These are phyloP conservation scores for Caenorhabditis plicata DNA, from an alignment of 2,888 invertebrate species.

Conservation along the genomic window DNA sequence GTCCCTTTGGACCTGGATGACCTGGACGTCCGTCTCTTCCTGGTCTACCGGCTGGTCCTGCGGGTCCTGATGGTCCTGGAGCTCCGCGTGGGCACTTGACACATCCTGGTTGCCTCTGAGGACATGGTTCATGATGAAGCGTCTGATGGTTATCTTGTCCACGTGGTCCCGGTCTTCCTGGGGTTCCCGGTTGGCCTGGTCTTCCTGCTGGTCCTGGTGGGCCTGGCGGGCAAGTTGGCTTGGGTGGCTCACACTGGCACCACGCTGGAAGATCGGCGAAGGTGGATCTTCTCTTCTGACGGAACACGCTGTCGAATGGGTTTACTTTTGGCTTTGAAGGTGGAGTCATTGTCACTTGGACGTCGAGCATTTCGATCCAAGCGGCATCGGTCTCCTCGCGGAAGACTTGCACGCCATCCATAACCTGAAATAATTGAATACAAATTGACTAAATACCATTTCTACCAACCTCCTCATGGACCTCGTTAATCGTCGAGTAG, in stretches of 20 bases:
- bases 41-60: constrained; percentile 37
- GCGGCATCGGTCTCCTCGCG: constrained; percentile 53
- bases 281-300: constrained; percentile 47
- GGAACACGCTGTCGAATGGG: constrained; percentile 52
- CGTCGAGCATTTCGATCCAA: constrained; percentile 53
- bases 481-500: constrained; percentile 58
- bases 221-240: constrained; percentile 49
- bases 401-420: constrained; percentile 51
- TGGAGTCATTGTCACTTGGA: constrained; percentile 57
- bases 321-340: constrained; percentile 51
- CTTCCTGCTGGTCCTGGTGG: constrained; percentile 52
- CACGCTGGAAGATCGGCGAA: constrained; percentile 51
- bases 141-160: constrained; percentile 46
- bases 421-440: constrained; percentile 23
- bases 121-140: constrained; percentile 43
- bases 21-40: constrained; percentile 45
- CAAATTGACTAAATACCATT: background rate
- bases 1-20: constrained; percentile 27
- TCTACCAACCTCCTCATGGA: constrained; percentile 35
- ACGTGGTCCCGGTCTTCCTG: constrained; percentile 41
- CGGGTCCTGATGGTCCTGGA: constrained; percentile 29
- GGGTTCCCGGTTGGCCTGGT: constrained; percentile 41
- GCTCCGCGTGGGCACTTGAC: constrained; percentile 43
- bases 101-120: constrained; percentile 35
- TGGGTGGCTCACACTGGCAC: constrained; percentile 52